These are phyloP conservation scores for Symphodus melops DNA, from an alignment of 2,113 vertebrate species.

Conservation along the genomic window DNA sequence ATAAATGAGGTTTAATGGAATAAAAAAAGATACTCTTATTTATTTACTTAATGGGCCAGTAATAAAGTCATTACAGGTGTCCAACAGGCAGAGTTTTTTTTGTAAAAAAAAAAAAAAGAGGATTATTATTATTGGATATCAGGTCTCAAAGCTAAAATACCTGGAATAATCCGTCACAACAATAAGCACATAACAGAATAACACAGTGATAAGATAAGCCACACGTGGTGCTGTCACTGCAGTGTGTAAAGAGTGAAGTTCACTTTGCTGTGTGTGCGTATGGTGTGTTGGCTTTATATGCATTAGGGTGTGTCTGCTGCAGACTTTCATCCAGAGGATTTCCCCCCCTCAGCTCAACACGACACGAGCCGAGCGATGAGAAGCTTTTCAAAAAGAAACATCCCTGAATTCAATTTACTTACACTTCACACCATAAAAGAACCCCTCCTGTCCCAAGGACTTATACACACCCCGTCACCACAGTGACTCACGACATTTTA, in stretches of 20 bases:
- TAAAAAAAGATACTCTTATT: neutral
- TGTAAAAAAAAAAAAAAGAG: neutral
- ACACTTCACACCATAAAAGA: conserved; percentile 9
- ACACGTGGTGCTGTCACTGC: neutral
- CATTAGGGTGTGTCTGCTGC: conserved; percentile 31
- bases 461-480: neutral
- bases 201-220: conserved; percentile 11
- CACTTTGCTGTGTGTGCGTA: neutral
- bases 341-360: conserved; percentile 16
- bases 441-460: conserved; percentile 6
- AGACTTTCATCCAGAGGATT: conserved; percentile 46
- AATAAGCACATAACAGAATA: conserved; percentile 1
- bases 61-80: conserved; percentile 6
- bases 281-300: conserved; percentile 1
- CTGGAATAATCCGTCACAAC: neutral
- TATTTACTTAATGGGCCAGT: neutral
- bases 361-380: conserved; percentile 16
- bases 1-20: neutral
- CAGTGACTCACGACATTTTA: conserved; percentile 32
- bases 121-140: neutral
- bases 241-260: conserved; percentile 12
- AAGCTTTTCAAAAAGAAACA: conserved; percentile 11
- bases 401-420: conserved; percentile 43
- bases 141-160: neutral
- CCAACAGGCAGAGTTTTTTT: neutral